These are phyloP conservation scores for Acronicta psi DNA, from an alignment of 2,888 invertebrate species.

Conservation along the genomic window DNA sequence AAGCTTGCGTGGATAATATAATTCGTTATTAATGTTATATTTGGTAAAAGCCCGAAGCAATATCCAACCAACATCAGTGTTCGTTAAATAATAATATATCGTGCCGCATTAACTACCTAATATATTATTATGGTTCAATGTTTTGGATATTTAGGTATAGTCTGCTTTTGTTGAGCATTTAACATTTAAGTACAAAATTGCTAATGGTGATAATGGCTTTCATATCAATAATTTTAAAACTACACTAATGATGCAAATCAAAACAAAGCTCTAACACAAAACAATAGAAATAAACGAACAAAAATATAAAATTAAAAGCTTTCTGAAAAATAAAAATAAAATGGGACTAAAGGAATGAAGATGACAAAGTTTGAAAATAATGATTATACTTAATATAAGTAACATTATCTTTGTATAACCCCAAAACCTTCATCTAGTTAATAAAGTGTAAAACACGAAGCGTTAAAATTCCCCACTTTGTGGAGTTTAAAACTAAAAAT, in stretches of 20 bases:
- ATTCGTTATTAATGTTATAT: constrained; percentile 40
- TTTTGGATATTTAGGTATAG: background rate
- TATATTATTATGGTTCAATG: constrained; percentile 7
- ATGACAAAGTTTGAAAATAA: constrained; percentile 9
- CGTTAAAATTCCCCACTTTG: constrained; percentile 39
- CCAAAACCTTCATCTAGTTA: constrained; percentile 35
- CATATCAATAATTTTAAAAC: too few relatives aligned
- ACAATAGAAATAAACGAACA: too few relatives aligned
- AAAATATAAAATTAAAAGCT: too few relatives aligned
- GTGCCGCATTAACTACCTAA: constrained; percentile 18
- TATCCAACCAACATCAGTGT: constrained; percentile 28
- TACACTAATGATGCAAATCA: too few relatives aligned
- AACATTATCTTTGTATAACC: constrained; percentile 27
- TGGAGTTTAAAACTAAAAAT: constrained; percentile 63
- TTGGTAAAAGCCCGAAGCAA: constrained; percentile 44
- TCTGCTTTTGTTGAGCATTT: constrained; percentile 18
- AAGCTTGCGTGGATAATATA: constrained; percentile 31
- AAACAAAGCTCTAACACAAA: too few relatives aligned
- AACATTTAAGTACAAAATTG: background rate
- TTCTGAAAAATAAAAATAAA: too few relatives aligned
- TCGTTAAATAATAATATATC: constrained; percentile 43
- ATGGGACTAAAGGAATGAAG: background rate
- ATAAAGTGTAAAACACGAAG: constrained; percentile 40
- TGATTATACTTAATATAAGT: constrained; percentile 12
- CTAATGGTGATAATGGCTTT: too few relatives aligned